Evolutionary conservation across 1,140 invertebrate genomes (phyloP).

Genomic region (Trichogramma pretiosum): DNA sequence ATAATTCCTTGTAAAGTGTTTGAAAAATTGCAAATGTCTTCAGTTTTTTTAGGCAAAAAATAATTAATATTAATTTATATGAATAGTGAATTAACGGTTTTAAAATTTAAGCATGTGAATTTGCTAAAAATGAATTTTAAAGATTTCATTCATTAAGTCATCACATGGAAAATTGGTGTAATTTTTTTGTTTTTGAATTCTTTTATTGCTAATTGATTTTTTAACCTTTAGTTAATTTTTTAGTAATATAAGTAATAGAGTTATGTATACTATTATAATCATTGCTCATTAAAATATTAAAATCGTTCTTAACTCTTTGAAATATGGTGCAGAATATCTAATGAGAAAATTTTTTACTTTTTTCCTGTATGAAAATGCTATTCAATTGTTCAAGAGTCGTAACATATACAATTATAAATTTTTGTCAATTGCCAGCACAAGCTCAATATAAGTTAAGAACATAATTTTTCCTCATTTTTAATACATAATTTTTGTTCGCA

Average conservation of each 20-base stretch:
- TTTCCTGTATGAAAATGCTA: no score
- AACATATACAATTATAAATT: no score
- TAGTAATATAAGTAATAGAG: slow-evolving; percentile 4
- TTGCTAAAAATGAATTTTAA: slow-evolving; percentile 13
- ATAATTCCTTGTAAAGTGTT: slow-evolving; percentile 12
- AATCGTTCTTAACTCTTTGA: no score
- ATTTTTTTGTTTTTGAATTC: slow-evolving; percentile 6
- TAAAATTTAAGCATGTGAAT: slow-evolving; percentile 13
- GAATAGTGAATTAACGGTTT: slow-evolving; percentile 9
- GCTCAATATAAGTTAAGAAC: slow-evolving; percentile 6
- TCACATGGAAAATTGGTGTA: slow-evolving; percentile 5
- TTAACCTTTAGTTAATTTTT: slow-evolving; percentile 10
- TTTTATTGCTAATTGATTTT: slow-evolving; percentile 13
- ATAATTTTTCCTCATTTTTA: slow-evolving; percentile 14
- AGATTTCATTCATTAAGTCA: slow-evolving; percentile 10
- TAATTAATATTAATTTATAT: slow-evolving; percentile 12
- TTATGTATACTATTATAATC: slow-evolving; percentile 10
- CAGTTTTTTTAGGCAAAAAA: slow-evolving; percentile 8
- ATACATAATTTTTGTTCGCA: slow-evolving; percentile 12
- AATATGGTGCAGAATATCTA: no score
- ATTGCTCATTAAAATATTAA: no score
- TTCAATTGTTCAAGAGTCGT: no score
- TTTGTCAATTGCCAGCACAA: no score
- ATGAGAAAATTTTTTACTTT: no score
- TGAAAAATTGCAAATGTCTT: no score